Base-by-base conservation (phyloP, 2,113 vertebrate species). In the Catharus fuscescens region DNA sequence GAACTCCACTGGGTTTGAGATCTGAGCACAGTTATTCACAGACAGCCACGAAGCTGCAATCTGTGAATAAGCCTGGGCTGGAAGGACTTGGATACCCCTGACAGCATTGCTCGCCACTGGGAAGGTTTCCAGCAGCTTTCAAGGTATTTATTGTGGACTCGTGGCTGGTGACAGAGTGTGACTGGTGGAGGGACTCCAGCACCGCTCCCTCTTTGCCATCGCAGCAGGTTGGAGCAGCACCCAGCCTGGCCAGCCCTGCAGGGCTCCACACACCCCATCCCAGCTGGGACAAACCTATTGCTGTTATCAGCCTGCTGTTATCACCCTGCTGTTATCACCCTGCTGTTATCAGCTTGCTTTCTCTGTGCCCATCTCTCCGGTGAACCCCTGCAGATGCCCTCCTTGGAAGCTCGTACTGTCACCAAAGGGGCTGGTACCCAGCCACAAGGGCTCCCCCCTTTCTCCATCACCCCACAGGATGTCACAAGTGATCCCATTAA, bases 91-190 rank as follows among this genome's bases (percentile, higher is more conserved):
- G 95, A 77, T 13, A 86, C 61, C 90, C 89, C 73, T 61, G 80
- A 73, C 94, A 94, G 79, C 65, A 10, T 2, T 15, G 45, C 84
- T 59, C 2, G 47, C 73, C 32, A 54, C 76, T 9, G 65, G 76
- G 77, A 93, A 93, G 92, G 32, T 18, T 97, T 95, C 96, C 97
- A 93, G 96, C 93, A 90, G 95, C 95, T 94, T 72, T 84, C 94
- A 91, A 88, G 85, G 86, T 89, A 85, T 97, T 86, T 91, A 53
- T 86, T 2, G 26, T 82, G 95, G 94, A 60, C 65, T 92, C 42
- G 28, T 78, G 96, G 97, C 97, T 97, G 97, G 97, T 97, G 97
- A 95, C 92, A 88, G 95, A 90, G 66, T 36, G 92, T 50, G 95
- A 92, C 50, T 70, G 56, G 73, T 54, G 79, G 88, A 76, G 76